Base-by-base conservation (phyloP, 2,888 invertebrate species). In the Tinea semifulvella region DNA sequence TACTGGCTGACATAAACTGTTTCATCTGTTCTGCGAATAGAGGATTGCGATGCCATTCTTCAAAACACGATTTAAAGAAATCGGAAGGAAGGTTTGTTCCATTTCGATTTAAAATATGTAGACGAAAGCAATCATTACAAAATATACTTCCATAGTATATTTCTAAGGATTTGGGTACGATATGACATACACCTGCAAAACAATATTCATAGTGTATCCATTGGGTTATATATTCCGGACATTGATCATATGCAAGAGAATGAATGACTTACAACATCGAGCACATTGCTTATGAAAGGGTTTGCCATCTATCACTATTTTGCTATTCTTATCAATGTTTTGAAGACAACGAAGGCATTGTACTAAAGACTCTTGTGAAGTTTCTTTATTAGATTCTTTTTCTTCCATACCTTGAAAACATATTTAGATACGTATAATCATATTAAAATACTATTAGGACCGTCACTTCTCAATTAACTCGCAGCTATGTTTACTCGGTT, bases 71-170 rank as follows among this genome's bases (percentile, higher is more conserved):
- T 35, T 63, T 69, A 51, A 74, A 77, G 52, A 79, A 77, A n/a
- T 75, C 76, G 0, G 65, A 56, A 0, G 76, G 69, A 46, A 69
- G 73, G 46, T 77, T 74, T 54, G 22, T 8, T 22, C 6, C 6
- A 22, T 31, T 67, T 4, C 63, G 65, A 38, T 56, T 67, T 6
- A 79, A 47, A 1, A 79, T 65, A 47, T 70, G 66, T 25, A 62
- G 60, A 25, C 76, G 56, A 53, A 79, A 79, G 52, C 79, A 79
- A 0, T 69, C 67, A 44, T 77, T 77, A 46, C 79, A 79, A 50
- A 79, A 79, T 2, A 76, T 69, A 53, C 77, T 77, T 2, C 79
- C 79, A 51, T 75, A 77, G 53, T 77, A 79, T 38, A 79, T 73
- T 54, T 79, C 76, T 10, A 69, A 49, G 44, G 65, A 67, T 2